phyloP scores from a whole-genome alignment of 2,797 vertebrate species.

The Paguma larvata region DNA sequence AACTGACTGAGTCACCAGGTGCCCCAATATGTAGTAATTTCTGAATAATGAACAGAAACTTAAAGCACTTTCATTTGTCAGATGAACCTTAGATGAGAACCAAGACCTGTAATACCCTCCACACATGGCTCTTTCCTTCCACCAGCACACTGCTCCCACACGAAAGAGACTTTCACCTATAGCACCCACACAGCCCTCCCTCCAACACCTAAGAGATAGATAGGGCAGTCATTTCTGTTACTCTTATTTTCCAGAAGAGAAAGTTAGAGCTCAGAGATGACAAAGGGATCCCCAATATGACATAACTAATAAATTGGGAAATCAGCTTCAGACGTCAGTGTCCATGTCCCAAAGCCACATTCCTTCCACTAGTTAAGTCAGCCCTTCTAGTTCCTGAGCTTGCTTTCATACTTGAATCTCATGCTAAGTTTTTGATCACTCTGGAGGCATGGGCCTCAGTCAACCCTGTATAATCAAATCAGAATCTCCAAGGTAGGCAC shows the following conservation, averaged over 20 bases:
- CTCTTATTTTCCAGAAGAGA: neutral
- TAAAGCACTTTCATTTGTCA: neutral
- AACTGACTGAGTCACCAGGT: too few species aligned
- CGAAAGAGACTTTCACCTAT: neutral
- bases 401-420: neutral
- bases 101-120: neutral
- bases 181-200: neutral
- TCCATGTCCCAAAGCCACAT: neutral
- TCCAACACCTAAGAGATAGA: neutral
- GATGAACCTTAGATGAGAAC: neutral
- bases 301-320: neutral
- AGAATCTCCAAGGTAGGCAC: neutral
- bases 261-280: neutral
- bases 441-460: neutral
- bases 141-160: neutral
- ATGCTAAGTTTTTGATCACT: neutral
- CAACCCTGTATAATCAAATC: constrained; percentile 19
- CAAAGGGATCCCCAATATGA: neutral
- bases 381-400: neutral
- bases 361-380: neutral
- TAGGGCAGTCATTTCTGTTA: neutral
- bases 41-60: neutral
- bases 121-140: neutral
- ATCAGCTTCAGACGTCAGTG: neutral
- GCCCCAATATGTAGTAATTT: neutral